Conservation (phyloP, 2,797 vertebrate genomes). For the Manis crassicaudata region DNA sequence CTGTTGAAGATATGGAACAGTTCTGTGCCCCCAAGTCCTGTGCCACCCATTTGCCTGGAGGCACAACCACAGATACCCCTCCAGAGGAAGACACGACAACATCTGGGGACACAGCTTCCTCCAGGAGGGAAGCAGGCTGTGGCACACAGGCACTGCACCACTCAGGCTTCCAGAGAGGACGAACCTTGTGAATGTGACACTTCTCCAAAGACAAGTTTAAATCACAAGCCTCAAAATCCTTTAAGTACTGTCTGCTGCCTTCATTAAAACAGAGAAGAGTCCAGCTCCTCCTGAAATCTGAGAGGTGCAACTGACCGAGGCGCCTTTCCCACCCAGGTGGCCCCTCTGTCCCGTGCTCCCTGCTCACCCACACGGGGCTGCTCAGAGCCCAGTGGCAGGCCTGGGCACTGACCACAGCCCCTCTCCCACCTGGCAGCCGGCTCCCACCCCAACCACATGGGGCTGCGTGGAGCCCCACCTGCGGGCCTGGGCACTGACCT, state of each 20-base stretch:
- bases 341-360: no score
- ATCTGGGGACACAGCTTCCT: accelerated
- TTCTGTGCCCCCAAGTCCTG: accelerated
- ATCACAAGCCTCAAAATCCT: no score
- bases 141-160: accelerated
- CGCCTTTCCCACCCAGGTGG: no score
- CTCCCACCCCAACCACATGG: no score
- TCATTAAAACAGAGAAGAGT: background rate
- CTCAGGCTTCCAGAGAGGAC: accelerated
- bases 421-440: no score
- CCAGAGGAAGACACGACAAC: background rate
- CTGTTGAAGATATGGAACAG: accelerated
- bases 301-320: no score
- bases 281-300: background rate
- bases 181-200: accelerated
- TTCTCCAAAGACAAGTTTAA: background rate
- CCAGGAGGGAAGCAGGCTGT: background rate
- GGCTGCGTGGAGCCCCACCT: background rate
- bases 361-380: no score
- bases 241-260: accelerated
- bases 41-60: background rate
- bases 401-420: background rate
- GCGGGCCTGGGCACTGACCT: conserved; percentile 85
- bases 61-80: accelerated
- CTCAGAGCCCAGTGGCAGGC: background rate